Conservation (phyloP, 2,797 vertebrate genomes). For the Champsocephalus esox region DNA sequence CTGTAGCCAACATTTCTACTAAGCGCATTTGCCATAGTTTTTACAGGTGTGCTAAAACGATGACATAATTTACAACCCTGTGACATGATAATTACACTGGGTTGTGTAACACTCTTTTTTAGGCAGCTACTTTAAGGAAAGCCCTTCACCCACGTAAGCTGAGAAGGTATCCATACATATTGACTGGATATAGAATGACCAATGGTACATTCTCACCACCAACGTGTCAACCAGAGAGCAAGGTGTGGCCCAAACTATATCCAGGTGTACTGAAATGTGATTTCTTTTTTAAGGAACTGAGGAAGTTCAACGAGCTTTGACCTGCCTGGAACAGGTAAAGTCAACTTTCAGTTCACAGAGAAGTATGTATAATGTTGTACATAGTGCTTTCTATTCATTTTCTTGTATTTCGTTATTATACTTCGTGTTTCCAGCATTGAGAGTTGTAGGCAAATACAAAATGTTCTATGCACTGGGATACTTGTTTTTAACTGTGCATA, state of each 20-base stretch:
- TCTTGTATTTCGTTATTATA: no score
- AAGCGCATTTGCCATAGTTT: slow-evolving; percentile 25
- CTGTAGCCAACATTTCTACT: slow-evolving; percentile 4
- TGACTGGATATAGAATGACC: slow-evolving; percentile 71
- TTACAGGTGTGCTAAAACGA: slow-evolving; percentile 56
- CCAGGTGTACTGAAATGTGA: slow-evolving; percentile 7
- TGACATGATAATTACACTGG: slow-evolving; percentile 67
- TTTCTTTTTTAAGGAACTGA: not conserved
- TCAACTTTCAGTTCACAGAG: slow-evolving; percentile 31
- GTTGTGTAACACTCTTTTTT: slow-evolving; percentile 69
- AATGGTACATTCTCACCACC: slow-evolving; percentile 16
- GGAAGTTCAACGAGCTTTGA: not conserved
- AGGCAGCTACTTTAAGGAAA: slow-evolving; percentile 73
- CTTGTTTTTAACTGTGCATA: no score
- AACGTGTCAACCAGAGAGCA: slow-evolving; percentile 4
- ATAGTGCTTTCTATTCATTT: no score
- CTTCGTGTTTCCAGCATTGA: no score
- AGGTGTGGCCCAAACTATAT: slow-evolving; percentile 13
- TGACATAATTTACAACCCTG: slow-evolving; percentile 71
- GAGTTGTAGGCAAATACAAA: no score
- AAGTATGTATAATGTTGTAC: no score
- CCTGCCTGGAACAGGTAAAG: not conserved
- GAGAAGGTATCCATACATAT: slow-evolving; percentile 75
- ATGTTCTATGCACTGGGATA: no score
- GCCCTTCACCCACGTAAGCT: slow-evolving; percentile 66